phyloP scores from a whole-genome alignment of 2,888 invertebrate species.

The Ochropacha duplaris region DNA sequence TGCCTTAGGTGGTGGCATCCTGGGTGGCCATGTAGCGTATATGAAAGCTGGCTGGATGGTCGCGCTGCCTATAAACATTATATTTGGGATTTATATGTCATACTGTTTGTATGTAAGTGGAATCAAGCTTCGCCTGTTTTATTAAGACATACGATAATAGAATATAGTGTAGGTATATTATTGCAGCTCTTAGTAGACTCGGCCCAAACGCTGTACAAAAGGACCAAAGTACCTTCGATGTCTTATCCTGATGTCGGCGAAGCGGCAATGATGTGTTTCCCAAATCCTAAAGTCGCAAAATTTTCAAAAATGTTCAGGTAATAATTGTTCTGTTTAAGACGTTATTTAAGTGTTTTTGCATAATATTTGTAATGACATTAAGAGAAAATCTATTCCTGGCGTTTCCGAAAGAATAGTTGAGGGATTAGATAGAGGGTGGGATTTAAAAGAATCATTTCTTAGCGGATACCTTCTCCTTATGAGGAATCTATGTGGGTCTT shows the following conservation, averaged over 20 bases:
- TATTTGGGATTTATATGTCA: conserved; percentile 53
- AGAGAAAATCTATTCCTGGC: no score
- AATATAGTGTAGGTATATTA: not conserved
- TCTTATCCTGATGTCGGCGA: conserved; percentile 68
- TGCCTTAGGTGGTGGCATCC: conserved; percentile 62
- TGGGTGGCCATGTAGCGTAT: conserved; percentile 59
- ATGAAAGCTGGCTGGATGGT: conserved; percentile 48
- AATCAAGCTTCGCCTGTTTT: no score
- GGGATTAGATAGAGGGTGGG: no score
- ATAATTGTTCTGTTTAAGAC: not conserved
- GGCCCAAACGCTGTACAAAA: conserved; percentile 50
- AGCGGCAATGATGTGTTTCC: conserved; percentile 48
- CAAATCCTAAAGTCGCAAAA: conserved; percentile 40
- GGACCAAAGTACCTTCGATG: conserved; percentile 49
- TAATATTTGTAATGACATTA: no score
- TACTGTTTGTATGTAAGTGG: conserved; percentile 57
- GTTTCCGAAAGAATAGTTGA: no score
- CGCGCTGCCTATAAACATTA: conserved; percentile 34
- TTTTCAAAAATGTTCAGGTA: conserved; percentile 51
- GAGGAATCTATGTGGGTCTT: no score
- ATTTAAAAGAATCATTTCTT: no score
- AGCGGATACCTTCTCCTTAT: no score
- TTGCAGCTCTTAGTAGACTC: conserved; percentile 52
- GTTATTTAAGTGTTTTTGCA: no score
- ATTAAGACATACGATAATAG: no score